Evolutionary conservation across 2,797 vertebrate species (phyloP), one percentile per base, ranked within the genome.

Genomic region (Takifugu rubripes): DNA sequence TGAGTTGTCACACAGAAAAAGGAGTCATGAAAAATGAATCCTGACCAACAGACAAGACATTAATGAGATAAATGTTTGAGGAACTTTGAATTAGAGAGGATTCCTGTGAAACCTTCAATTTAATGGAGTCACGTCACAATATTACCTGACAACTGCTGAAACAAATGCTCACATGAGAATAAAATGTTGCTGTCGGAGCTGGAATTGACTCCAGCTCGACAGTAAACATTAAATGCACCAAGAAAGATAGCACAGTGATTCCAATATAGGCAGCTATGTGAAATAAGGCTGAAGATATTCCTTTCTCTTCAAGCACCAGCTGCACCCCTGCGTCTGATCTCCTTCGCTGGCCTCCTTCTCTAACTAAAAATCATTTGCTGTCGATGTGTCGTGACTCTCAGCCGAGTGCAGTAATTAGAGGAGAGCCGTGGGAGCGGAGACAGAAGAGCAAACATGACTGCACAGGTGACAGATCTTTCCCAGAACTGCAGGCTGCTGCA

Each of bases 361-460:
- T 44, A 52, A 70, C 59, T 59, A 61, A 76, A 76, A 83, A 78
- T 64, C 48, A 66, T 82, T 75, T 72, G 81, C 66, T 79, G 76
- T 80, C 66, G 56, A 76, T 75, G 79, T 73, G 75, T 87, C 81
- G 81, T 87, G 83, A 87, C 85, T 82, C 75, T 81, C 84, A 83
- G 75, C 81, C 81, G 79, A 84, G 74, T 74, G 79, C 81, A 82
- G 82, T 84, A 87, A 86, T 87, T 85, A 84, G 68, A 83, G 68
- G 72, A 67, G 76, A 66, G 75, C 68, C 70, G 36, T 14, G 44
- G 44, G 44, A 46, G 44, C 16, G 16, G 44, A 46, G 44, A 21
- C 16, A 21, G 69, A 69, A 69, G 61, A 82, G 82, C 81, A 81
- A 79, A 84, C 75, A 71, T 64, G 69, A 81, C 82, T 83, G 77